Conservation (phyloP, 1,140 invertebrate species). For the Neomicropteryx cornuta region DNA sequence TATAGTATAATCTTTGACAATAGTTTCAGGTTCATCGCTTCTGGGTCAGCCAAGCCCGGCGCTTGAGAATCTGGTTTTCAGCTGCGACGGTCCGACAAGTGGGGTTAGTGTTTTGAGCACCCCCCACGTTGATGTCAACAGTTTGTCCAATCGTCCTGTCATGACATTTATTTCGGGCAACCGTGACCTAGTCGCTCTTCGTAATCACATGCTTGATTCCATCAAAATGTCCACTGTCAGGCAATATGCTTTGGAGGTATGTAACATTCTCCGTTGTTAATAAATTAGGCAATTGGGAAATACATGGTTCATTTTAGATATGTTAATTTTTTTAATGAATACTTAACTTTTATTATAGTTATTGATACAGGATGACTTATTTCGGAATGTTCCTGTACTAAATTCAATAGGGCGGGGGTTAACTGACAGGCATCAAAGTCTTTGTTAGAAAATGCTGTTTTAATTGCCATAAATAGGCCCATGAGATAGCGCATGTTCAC, state of each 20-base stretch:
- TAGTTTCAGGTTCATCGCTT: slow-evolving; percentile 53
- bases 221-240: slow-evolving; percentile 30
- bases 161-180: slow-evolving; percentile 27
- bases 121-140: slow-evolving; percentile 21
- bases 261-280: slow-evolving; percentile 2
- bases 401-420: too few relatives aligned
- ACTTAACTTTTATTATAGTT: slow-evolving; percentile 1
- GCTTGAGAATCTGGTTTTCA: slow-evolving; percentile 53
- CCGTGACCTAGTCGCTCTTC: slow-evolving; percentile 22
- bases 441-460: too few relatives aligned
- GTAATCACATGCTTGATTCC: slow-evolving; percentile 30
- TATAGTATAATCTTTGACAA: too few relatives aligned
- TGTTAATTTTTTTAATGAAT: too few relatives aligned
- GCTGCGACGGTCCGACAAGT: slow-evolving; percentile 18
- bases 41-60: slow-evolving; percentile 74
- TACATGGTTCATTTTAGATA: too few relatives aligned
- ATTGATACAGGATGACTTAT: slow-evolving; percentile 2
- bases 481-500: too few relatives aligned
- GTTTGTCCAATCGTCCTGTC: slow-evolving; percentile 24
- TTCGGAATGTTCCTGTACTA: too few relatives aligned
- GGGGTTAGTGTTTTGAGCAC: slow-evolving; percentile 25
- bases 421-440: too few relatives aligned
- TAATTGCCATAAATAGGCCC: too few relatives aligned
- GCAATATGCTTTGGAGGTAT: slow-evolving; percentile 35
- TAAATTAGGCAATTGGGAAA: too few relatives aligned